phyloP scores from a whole-genome alignment of 1,140 invertebrate genomes.

The Ostrea denselamellosa region DNA sequence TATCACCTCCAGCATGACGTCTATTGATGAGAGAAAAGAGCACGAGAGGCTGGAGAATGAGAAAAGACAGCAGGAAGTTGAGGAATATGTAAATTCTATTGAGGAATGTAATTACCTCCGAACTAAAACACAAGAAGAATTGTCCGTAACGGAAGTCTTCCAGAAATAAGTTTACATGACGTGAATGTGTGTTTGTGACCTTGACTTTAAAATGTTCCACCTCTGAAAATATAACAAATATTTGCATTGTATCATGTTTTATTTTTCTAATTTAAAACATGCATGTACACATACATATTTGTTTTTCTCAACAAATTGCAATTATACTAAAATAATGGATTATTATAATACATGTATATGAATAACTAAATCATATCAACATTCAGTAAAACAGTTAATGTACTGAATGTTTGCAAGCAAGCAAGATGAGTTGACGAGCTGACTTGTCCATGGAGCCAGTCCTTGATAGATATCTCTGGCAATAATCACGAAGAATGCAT shows the following conservation, averaged over 20 bases:
- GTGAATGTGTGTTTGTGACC: background rate
- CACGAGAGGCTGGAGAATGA: background rate
- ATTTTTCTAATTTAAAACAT: slow-evolving; percentile 18
- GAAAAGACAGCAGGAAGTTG: background rate
- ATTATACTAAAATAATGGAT: background rate
- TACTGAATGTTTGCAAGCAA: background rate
- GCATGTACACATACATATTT: background rate
- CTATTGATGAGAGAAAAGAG: slow-evolving; percentile 22
- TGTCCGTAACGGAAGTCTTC: slow-evolving; percentile 4
- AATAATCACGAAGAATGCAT: no score
- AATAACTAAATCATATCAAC: background rate
- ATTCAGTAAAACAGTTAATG: background rate
- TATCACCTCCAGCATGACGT: background rate
- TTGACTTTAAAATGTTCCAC: background rate
- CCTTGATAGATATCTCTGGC: background rate
- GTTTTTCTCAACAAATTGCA: slow-evolving; percentile 11
- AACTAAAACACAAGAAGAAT: background rate
- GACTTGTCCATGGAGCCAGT: background rate
- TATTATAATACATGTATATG: background rate
- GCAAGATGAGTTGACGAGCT: background rate
- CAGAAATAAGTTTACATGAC: background rate
- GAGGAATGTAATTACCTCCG: slow-evolving; percentile 22
- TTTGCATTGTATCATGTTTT: background rate
- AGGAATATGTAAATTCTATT: background rate
- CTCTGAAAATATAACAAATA: background rate